phyloP scores from a whole-genome alignment of 2,797 vertebrate species.

The Hirundo rustica region DNA sequence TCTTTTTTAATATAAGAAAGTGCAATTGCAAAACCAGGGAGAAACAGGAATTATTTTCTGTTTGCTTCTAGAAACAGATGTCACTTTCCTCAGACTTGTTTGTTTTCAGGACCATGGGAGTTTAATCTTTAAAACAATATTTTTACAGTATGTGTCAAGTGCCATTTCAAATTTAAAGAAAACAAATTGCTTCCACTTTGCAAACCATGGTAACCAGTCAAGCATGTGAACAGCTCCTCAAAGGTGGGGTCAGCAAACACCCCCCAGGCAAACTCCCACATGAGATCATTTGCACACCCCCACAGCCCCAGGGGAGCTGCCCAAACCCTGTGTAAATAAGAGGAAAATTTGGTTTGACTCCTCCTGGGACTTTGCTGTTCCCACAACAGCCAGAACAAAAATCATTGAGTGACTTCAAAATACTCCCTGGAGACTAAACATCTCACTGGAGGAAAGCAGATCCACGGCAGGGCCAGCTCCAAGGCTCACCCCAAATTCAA shows the following conservation, averaged over 20 bases:
- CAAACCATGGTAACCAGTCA: background rate
- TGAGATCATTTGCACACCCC: accelerated
- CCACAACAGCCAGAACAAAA: background rate
- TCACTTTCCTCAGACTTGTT: background rate
- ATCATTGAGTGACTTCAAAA: background rate
- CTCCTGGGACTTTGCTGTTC: background rate
- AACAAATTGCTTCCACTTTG: background rate
- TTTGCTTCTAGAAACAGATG: slow-evolving; percentile 3
- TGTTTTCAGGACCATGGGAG: background rate
- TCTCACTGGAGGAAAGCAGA: background rate
- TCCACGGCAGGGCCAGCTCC: background rate
- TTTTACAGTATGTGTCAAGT: background rate
- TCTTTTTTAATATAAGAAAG: background rate
- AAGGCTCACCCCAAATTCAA: background rate
- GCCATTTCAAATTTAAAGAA: background rate
- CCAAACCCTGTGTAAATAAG: background rate
- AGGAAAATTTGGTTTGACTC: background rate
- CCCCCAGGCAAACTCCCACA: accelerated
- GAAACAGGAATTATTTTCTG: background rate
- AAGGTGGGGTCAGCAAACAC: background rate
- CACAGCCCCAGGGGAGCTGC: background rate
- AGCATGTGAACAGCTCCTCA: background rate
- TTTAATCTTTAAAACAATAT: slow-evolving; percentile 6
- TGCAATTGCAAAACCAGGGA: background rate
- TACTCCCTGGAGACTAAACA: background rate